Base-by-base conservation (phyloP, 2,797 vertebrate genomes). In the Luscinia luscinia region DNA sequence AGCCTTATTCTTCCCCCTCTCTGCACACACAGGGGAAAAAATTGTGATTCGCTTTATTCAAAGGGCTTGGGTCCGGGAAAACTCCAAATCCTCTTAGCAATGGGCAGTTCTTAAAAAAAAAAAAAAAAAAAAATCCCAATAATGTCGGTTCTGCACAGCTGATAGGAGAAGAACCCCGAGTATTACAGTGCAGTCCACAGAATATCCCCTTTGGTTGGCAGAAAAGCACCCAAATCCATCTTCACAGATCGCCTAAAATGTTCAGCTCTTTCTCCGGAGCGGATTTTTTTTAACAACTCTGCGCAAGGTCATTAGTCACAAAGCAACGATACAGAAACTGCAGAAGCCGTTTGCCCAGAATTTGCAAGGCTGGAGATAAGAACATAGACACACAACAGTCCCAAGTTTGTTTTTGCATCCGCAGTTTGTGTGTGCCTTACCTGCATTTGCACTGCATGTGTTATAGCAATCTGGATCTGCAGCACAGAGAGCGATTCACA, bases 401-500 rank as follows among this genome's bases (percentile, higher is more conserved):
- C 96, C 97, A 98, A 98, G 97, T 98, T 98, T 97, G 97, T 57
- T 93, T 96, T 97, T 93, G 97, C 97, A 97, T 96, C 97, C 97
- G 98, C 98, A 98, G 97, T 97, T 96, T 96, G 87, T 88, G 93
- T 97, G 97, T 96, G 97, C 96, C 98, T 97, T 98, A 99, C 99
- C 98, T 99, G 99, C 99, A 98, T 98, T 98, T 97, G 98, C 98
- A 97, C 98, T 98, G 98, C 98, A 97, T 98, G 98, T 97, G 98
- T 98, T 98, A 90, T 75, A 98, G 98, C 98, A 97, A 98, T 98
- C 97, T 98, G 98, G 98, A 98, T 98, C 99, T 99, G 99, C 99
- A 98, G 99, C 99, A 98, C 97, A 91, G 97, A 97, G 98, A 98
- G 98, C 98, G 98, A 98, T 98, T 98, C 99, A 97, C 98, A 98